Base-by-base conservation (phyloP, 2,888 invertebrate species). In the Margaritifera margaritifera region DNA sequence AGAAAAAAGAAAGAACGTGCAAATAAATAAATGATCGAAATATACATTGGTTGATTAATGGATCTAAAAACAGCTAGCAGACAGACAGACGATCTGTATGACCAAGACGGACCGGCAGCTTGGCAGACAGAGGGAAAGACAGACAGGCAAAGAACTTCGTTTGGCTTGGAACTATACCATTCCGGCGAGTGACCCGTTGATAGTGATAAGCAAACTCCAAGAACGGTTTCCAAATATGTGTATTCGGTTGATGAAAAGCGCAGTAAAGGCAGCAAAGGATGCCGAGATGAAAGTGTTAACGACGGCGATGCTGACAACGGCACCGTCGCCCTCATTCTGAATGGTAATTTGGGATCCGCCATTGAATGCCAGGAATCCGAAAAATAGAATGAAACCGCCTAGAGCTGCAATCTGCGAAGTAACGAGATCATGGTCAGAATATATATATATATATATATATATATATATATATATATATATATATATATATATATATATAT, bases 331-430 rank as follows among this genome's bases (percentile, higher is more conserved):
- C 0, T 84, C 81, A 22, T 86, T 80, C 24, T 90, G 86, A 69
- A 91, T 90, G 73, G 88, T 86, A 1, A 89, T 88, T 79, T 90
- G 83, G 0, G 91, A 91, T 4, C 91, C 92, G 18, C 91, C 92
- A 80, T 92, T 92, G 86, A 92, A 92, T 3, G 92, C 91, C 67
- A 92, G 84, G 84, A 92, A 92, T 18, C 92, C 92, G 72, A 91
- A 90, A 71, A 92, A 87, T 54, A 92, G 86, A 64, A 92, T 90
- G 81, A 92, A 90, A 0, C 91, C 92, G 8, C 92, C 92, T 54
- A 92, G 80, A 50, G 91, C 91, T 6, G 91, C 89, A 74, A 92
- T 86, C 92, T 92, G 75, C 51, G 65, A 63, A 24, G 59, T 50
- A 69, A 51, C 2, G n/a, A n/a, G n/a, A n/a, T n/a, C n/a, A n/a